These are phyloP conservation scores for Ips typographus DNA, from an alignment of 1,140 invertebrate genomes.

Conservation along the genomic window DNA sequence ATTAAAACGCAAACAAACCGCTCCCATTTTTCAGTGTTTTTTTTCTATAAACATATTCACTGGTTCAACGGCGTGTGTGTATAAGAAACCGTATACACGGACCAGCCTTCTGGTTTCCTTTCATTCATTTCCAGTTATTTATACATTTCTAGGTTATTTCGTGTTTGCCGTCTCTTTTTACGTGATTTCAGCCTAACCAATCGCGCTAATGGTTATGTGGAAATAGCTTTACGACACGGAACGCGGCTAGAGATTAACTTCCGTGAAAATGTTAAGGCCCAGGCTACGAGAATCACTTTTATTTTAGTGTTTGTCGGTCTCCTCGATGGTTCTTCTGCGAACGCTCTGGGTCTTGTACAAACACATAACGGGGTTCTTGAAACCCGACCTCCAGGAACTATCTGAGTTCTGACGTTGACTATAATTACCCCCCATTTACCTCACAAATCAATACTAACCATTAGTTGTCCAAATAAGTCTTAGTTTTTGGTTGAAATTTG, in stretches of 20 bases:
- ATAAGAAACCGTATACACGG: neutral
- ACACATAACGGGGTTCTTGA: too few species aligned
- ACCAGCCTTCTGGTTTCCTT: neutral
- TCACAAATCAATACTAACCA: too few species aligned
- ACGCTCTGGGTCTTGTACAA: too few species aligned
- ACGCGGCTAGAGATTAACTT: neutral
- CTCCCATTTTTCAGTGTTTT: neutral
- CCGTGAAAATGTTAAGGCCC: neutral
- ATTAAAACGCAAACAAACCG: neutral
- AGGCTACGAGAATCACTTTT: too few species aligned
- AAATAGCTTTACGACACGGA: neutral
- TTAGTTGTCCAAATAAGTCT: too few species aligned
- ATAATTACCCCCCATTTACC: too few species aligned
- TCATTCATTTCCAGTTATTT: constrained; percentile 6
- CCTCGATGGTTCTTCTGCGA: too few species aligned
- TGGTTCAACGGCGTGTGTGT: neutral
- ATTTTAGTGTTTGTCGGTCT: too few species aligned
- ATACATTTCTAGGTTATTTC: constrained; percentile 3
- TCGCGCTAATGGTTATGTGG: neutral
- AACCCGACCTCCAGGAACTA: too few species aligned
- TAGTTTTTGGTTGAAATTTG: too few species aligned
- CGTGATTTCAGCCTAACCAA: constrained; percentile 4
- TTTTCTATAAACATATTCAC: neutral
- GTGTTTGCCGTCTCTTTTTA: constrained; percentile 1
- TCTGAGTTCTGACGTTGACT: too few species aligned